Conservation (phyloP, 64 coral and sea anemone species). For the Stichodactyla helianthus region DNA sequence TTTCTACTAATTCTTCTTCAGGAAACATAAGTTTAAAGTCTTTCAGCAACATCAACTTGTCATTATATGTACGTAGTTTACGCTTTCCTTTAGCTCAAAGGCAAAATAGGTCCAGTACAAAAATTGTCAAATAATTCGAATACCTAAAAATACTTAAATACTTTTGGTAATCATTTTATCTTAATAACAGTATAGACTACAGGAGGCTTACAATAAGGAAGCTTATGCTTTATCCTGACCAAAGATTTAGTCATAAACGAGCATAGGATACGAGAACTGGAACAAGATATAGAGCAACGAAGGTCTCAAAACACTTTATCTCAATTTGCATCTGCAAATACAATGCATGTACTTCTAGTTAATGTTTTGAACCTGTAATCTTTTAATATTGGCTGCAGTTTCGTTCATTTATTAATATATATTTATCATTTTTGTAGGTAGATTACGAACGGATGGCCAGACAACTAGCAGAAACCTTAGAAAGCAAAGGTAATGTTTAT, state of each 20-base stretch:
- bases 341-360: not conserved
- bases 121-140: no score
- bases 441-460: conserved; percentile 63
- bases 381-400: not conserved
- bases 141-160: no score
- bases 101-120: not conserved
- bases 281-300: no score
- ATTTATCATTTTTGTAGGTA: conserved; percentile 17
- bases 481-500: conserved; percentile 42
- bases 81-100: not conserved
- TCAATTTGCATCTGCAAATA: not conserved
- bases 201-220: not conserved
- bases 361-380: not conserved
- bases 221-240: no score
- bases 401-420: not conserved
- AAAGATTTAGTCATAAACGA: no score
- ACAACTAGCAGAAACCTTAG: conserved; percentile 51
- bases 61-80: not conserved
- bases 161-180: not conserved
- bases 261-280: no score
- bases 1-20: not conserved
- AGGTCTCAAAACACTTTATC: not conserved
- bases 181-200: not conserved
- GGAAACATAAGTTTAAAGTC: not conserved
- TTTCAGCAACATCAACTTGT: not conserved